Base-by-base conservation (phyloP, 2,888 invertebrate genomes). In the Nycteola revayana region DNA sequence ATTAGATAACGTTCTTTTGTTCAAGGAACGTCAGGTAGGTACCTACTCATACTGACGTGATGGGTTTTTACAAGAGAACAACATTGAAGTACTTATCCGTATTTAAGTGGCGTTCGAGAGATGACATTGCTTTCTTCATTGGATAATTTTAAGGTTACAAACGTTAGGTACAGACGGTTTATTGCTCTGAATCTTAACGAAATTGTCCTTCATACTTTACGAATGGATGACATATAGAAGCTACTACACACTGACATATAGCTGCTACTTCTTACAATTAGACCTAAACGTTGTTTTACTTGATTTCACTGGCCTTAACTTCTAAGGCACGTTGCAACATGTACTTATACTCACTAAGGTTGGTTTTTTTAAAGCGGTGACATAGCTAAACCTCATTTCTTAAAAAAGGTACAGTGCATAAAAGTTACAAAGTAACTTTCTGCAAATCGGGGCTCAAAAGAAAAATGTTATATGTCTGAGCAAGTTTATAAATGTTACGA, bases 171-270 rank as follows among this genome's bases (percentile, higher is more conserved):
- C 21, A 21, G 36, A 50, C 56, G 54, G 58, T 48, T 36, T 35
- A 51, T 46, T 55, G 46, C n/a, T 52, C 41, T 29, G 37, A 35
- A 35, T 37, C 36, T 49, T 36, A 49, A 46, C 44, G 41, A 36
- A 38, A 53, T 53, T 57, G 57, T 50, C 45, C 40, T 54, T 45
- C 42, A 49, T 35, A 40, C 20, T 58, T 30, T 35, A 40, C 40
- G 38, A 43, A 45, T 32, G 41, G 25, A 51, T 57, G 59, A 58
- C 55, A 55, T 41, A 40, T 41, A 14, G 14, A 14, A 14, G 14
- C 31, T 35, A 29, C 31, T 43, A 42, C 21, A 21, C n/a, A 26
- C 42, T 39, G 10, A 10, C 32, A n/a, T n/a, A n/a, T n/a, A 36
- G 33, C 32, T 34, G 37, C 21, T 44, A 42, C 41, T 52, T 39